Evolutionary conservation across 2,113 vertebrate genomes (phyloP).

Genomic region (Ammospiza nelsoni): DNA sequence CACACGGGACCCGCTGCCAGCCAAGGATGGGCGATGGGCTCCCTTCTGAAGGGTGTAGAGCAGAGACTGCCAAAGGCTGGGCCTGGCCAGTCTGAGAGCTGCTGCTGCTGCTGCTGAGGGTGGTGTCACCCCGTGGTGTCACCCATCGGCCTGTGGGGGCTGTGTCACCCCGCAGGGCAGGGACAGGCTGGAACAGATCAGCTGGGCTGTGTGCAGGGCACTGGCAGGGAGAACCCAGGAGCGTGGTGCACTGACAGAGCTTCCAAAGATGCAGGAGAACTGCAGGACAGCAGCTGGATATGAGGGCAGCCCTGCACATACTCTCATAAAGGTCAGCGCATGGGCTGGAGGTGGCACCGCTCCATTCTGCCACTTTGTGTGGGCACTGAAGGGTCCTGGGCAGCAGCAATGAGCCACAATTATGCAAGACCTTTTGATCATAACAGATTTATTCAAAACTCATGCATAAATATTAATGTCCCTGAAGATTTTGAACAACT

Average conservation of each 20-base stretch:
- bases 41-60: fast-evolving
- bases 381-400: slow-evolving; percentile 26
- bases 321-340: neutral
- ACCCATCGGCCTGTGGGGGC: neutral
- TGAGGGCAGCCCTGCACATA: neutral
- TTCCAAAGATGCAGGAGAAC: neutral
- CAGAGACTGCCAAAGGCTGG: fast-evolving
- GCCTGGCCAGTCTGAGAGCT: neutral
- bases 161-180: neutral
- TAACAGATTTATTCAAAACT: slow-evolving; percentile 52
- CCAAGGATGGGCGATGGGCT: neutral
- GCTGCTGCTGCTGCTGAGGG: neutral
- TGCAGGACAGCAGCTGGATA: neutral
- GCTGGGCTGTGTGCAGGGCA: fast-evolving
- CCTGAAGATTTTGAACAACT: slow-evolving; percentile 47
- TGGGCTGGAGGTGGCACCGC: neutral
- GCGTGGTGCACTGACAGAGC: neutral
- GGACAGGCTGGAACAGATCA: neutral
- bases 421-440: slow-evolving; percentile 58
- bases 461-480: slow-evolving; percentile 56
- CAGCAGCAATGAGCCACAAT: neutral
- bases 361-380: slow-evolving; percentile 16
- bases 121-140: neutral
- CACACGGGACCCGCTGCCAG: fast-evolving
- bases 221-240: fast-evolving